Conservation (phyloP, 2,888 invertebrate genomes). For the Pammene fasciana region DNA sequence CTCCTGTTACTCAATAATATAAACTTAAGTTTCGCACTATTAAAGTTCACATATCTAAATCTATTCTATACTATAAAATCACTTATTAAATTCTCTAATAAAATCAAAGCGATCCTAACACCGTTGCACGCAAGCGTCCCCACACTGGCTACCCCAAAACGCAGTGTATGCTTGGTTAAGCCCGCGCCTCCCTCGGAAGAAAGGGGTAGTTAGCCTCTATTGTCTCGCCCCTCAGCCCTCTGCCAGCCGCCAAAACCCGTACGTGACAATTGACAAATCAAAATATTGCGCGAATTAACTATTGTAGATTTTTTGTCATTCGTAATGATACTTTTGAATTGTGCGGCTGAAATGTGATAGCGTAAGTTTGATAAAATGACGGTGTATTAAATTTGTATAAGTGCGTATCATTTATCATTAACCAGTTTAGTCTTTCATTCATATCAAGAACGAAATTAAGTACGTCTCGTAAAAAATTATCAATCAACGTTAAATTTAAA, state of each 20-base stretch:
- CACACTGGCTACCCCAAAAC: constrained; percentile 71
- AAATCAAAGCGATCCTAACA: constrained; percentile 33
- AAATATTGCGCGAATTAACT: constrained; percentile 37
- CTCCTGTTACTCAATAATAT: too few species aligned
- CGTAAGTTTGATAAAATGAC: constrained; percentile 3
- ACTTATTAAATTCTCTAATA: background rate
- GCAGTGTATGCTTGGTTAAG: constrained; percentile 81
- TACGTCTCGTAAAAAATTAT: too few species aligned
- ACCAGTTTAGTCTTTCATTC: too few species aligned
- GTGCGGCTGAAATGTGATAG: constrained; percentile 33
- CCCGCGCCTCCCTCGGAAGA: constrained; percentile 79
- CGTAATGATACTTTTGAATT: constrained; percentile 10
- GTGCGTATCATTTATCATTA: background rate
- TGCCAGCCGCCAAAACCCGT: constrained; percentile 51
- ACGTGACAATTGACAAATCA: constrained; percentile 54
- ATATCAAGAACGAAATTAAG: too few species aligned
- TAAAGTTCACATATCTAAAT: too few species aligned
- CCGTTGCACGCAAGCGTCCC: constrained; percentile 56
- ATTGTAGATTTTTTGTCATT: constrained; percentile 24
- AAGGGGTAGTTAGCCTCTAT: constrained; percentile 83
- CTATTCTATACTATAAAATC: background rate
- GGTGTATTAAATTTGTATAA: background rate
- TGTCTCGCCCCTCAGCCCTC: constrained; percentile 64
- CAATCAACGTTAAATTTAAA: too few species aligned
- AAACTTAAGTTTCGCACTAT: too few species aligned